Evolutionary conservation across 2,797 vertebrate genomes (phyloP).

Genomic region (Cyprinella venusta): DNA sequence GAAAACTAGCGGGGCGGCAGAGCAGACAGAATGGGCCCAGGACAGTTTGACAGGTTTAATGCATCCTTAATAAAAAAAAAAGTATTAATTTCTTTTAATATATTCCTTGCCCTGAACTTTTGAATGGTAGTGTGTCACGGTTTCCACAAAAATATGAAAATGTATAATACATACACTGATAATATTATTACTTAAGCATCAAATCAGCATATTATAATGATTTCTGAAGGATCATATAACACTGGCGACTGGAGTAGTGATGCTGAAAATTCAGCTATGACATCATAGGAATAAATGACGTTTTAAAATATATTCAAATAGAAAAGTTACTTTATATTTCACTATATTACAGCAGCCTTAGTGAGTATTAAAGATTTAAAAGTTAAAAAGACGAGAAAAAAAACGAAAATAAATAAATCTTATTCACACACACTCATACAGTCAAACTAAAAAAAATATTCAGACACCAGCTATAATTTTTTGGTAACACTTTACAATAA

Average conservation of each 20-base stretch:
- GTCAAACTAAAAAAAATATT: no score
- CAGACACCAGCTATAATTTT: no score
- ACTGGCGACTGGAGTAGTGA: neutral
- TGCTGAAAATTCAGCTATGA: neutral
- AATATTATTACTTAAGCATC: neutral
- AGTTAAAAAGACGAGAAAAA: no score
- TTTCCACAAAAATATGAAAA: neutral
- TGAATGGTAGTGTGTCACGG: neutral
- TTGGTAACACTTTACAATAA: no score
- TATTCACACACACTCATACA: no score
- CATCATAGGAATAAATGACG: neutral
- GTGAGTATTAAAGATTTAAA: no score
- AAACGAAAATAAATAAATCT: no score
- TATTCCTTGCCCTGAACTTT: rapidly evolving
- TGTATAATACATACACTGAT: neutral
- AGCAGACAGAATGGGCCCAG: no score
- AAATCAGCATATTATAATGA: neutral
- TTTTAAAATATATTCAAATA: neutral
- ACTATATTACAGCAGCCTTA: no score
- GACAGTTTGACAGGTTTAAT: neutral
- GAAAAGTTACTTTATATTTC: neutral
- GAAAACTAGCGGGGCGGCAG: no score
- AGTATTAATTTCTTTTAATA: neutral
- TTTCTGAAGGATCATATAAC: neutral
- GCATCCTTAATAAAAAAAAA: neutral